Base-by-base conservation (phyloP, 1,140 invertebrate species). In the Achroia grisella region DNA sequence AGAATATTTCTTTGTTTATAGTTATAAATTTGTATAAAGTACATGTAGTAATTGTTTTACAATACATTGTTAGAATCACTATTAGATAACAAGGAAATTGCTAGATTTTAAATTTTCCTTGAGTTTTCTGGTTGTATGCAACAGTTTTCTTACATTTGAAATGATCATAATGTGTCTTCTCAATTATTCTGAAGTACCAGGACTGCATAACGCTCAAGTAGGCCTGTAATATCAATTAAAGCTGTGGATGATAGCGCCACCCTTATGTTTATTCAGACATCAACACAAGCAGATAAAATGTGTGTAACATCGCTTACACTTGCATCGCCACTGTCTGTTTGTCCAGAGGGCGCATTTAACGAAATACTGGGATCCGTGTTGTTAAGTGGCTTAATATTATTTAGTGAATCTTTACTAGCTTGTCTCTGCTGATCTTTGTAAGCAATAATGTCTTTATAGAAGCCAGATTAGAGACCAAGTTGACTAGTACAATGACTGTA, bases 141-240 rank as follows among this genome's bases (percentile, higher is more conserved):
- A 42, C 34, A 1, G 13, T 14, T 32, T 32, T 8, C 17, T 23
- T 6, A 32, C n/a, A 32, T n/a, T 32, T 32, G 11, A 32, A 32
- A 8, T 32, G 9, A 23, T 23, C 2, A 23, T 3, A 23, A n/a
- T n/a, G n/a, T n/a, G n/a, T 23, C 6, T 6, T 23, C 17, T 23
- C 17, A 23, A 6, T 3, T 6, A 23, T 6, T 23, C 2, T 23
- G 17, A 37, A 17, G 8, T 37, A 37, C 35, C 35, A 37, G 35
- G 35, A 1, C 17, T 17, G n/a, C 35, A 37, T 37, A 11, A 37
- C 13, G 14, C 17, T 15, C 35, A 37, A 37, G 35, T 37, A 37
- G 35, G 17, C 6, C 35, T 37, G 35, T n/a, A 37, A 37, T 37
- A 37, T 37, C 35, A 37, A 37, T 37, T 37, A 37, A 37, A 37